Evolutionary conservation across 2,888 invertebrate genomes (phyloP), one percentile per base, ranked within the genome.

Genomic region (Cartodere bifasciata): DNA sequence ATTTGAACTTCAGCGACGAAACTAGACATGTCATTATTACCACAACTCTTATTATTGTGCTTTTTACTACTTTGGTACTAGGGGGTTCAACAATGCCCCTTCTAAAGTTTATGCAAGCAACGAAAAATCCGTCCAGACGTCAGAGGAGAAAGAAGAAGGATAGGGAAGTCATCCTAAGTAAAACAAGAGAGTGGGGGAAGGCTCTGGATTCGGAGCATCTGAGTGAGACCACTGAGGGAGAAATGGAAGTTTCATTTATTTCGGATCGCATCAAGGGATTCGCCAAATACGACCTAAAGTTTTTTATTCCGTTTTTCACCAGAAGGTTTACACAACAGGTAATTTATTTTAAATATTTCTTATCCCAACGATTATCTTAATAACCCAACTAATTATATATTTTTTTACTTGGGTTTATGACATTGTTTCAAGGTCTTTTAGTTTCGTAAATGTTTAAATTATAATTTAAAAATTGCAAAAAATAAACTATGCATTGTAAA

Each of bases 1-100:
- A 98, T 66, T 72, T 97, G 51, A 86, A 90, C 45, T 81, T 94
- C 48, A 86, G 86, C 29, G 84, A 87, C 54, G 92, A 95, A 63
- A 94, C 90, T 1, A 73, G 94, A 4, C 88, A 91, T 54, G 92
- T 98, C 13, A 84, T 98, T 33, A 92, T 98, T 34, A 97, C 98
- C 1, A 92, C 94, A 0, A 98, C 97, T 0, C 70, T 98, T n/a
- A 92, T 95, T 41, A 91, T 97, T 43, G 94, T 98, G 4, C 65
- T 98, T 26, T 90, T 97, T 48, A 97, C 97, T 0, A 92, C 95
- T 1, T 64, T 98, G 21, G 72, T 92, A 52, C 78, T 98, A 47
- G 98, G 98, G 17, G 98, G 98, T 2, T 86, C 92, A 5, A 97
- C 98, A 1, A 90, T 97, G 88, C 97, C 98, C 1, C 62, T 98